Evolutionary conservation across 92 coral and sea anemone genomes (phyloP).

Genomic region (Porites divaricata): DNA sequence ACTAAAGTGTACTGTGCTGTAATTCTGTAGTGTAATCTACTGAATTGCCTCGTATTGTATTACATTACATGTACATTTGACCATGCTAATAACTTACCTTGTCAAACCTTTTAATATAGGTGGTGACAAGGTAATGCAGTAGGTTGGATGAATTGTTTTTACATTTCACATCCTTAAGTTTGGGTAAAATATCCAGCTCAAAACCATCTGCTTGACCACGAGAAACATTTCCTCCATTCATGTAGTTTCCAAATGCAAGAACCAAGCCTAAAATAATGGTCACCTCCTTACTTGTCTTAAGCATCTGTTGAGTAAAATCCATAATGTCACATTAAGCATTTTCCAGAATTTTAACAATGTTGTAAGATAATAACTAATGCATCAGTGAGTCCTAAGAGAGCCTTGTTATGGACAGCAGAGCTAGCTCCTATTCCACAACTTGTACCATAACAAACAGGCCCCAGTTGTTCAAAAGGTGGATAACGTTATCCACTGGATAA

Average conservation of each 20-base stretch:
- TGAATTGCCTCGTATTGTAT: neutral
- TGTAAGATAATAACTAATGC: too few species aligned
- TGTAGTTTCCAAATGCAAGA: conserved; percentile 86
- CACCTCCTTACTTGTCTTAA: conserved; percentile 72
- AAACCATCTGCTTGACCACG: conserved; percentile 95
- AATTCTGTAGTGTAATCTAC: too few species aligned
- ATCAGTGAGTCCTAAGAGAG: too few species aligned
- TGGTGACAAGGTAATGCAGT: conserved; percentile 76
- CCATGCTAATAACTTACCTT: conserved; percentile 39
- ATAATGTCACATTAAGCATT: neutral
- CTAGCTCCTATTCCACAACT: too few species aligned
- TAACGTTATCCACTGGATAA: too few species aligned
- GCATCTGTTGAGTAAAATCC: conserved; percentile 32
- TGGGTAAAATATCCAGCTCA: conserved; percentile 84
- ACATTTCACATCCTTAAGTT: conserved; percentile 89
- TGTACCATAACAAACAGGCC: too few species aligned
- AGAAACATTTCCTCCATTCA: conserved; percentile 87
- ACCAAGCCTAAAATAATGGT: conserved; percentile 69
- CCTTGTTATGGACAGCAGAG: too few species aligned
- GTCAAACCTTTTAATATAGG: conserved; percentile 74
- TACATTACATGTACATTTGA: too few species aligned
- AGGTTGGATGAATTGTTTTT: conserved; percentile 78
- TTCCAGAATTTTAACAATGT: neutral
- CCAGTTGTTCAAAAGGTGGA: too few species aligned
- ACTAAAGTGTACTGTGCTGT: too few species aligned